These are phyloP conservation scores for Lycaena phlaeas DNA, from an alignment of 2,888 invertebrate genomes.

Conservation along the genomic window DNA sequence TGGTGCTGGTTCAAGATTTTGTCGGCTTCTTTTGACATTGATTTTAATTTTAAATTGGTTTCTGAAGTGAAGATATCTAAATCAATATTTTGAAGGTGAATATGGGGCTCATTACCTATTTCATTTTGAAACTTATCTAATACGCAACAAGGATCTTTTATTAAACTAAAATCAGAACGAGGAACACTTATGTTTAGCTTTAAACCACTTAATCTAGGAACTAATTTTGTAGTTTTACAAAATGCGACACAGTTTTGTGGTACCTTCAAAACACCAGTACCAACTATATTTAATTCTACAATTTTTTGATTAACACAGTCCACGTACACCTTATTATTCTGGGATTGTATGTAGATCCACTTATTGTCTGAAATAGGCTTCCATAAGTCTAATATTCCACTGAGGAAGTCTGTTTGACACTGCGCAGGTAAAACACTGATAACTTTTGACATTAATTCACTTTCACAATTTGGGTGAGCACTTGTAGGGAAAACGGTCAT, in stretches of 20 bases:
- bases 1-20: not conserved
- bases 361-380: slow-evolving; percentile 4
- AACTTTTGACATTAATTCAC: slow-evolving; percentile 3
- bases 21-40: not conserved
- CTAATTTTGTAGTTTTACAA: slow-evolving; percentile 1
- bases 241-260: not conserved
- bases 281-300: not conserved
- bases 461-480: slow-evolving; percentile 7
- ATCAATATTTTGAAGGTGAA: not conserved
- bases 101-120: no score
- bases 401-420: slow-evolving; percentile 4
- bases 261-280: slow-evolving; percentile 1
- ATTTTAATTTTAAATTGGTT: not conserved
- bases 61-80: not conserved
- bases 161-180: not conserved
- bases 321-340: not conserved
- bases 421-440: slow-evolving; percentile 1
- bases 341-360: slow-evolving; percentile 4
- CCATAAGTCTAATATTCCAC: slow-evolving; percentile 4
- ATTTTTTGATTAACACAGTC: no score
- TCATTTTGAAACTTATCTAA: not conserved
- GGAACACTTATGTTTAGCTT: not conserved
- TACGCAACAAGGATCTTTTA: not conserved
- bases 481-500: not conserved
- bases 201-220: not conserved